Conservation (phyloP, 2,113 vertebrate species). For the Actenoides lindsayi region DNA sequence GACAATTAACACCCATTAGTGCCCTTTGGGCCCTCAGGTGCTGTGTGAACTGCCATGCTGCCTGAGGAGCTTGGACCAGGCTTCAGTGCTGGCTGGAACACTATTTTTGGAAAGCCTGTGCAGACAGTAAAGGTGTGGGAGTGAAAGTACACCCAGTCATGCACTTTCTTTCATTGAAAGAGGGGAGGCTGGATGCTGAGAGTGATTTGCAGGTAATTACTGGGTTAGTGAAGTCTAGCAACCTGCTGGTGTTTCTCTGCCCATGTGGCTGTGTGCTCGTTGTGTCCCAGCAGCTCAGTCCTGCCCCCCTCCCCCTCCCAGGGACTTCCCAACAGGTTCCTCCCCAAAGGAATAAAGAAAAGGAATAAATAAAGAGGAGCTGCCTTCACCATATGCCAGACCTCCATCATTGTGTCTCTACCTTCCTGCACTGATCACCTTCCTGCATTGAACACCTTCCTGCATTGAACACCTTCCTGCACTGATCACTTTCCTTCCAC, state of each 20-base stretch:
- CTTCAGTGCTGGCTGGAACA: background rate
- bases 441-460: background rate
- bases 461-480: no score
- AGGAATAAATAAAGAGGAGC: no score
- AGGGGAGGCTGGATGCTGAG: background rate
- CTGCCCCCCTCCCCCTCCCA: background rate
- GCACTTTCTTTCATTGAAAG: background rate
- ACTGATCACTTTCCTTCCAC: background rate
- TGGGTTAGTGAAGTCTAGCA: background rate
- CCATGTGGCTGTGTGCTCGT: background rate
- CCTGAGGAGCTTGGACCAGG: background rate
- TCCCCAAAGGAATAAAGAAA: background rate
- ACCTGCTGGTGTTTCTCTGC: background rate
- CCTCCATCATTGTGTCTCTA: background rate
- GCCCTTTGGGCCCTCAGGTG: background rate
- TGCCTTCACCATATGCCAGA: background rate
- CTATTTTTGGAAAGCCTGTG: background rate
- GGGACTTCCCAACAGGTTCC: background rate
- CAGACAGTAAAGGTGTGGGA: background rate
- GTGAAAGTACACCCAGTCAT: background rate
- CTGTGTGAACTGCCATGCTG: background rate
- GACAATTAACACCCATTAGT: background rate
- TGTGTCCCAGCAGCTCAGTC: background rate
- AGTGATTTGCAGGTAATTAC: background rate
- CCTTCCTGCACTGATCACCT: no score